These are phyloP conservation scores for Melinaea menophilus DNA, from an alignment of 2,888 invertebrate genomes.

Conservation along the genomic window DNA sequence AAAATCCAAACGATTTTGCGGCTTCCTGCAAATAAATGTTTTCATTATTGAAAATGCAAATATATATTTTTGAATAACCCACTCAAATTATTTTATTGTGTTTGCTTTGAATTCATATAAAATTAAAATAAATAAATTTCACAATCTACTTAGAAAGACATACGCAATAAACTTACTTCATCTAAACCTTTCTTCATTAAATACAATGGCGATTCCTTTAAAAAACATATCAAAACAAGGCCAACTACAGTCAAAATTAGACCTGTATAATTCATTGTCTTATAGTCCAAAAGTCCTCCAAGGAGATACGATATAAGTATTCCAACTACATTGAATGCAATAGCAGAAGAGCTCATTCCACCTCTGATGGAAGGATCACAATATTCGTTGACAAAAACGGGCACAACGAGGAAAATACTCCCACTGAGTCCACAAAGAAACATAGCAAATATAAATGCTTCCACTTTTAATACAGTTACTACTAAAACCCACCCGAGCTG, in stretches of 20 bases:
- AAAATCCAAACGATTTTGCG: neutral
- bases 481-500: neutral
- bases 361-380: constrained; percentile 29
- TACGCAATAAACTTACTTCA: neutral
- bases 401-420: constrained; percentile 39
- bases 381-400: constrained; percentile 30
- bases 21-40: neutral
- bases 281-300: constrained; percentile 46
- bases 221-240: constrained; percentile 32
- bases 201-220: constrained; percentile 44
- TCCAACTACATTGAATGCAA: constrained; percentile 24
- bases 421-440: constrained; percentile 4
- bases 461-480: neutral
- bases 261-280: constrained; percentile 42
- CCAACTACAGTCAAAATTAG: constrained; percentile 37
- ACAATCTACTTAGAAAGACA: neutral
- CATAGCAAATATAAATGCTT: neutral
- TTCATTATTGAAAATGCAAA: no score
- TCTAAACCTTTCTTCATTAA: constrained; percentile 19
- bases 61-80: no score
- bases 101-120: neutral
- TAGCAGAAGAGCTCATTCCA: constrained; percentile 20
- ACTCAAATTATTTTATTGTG: no score
- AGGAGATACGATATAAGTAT: constrained; percentile 34
- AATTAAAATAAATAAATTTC: neutral